These are phyloP conservation scores for Eudasyphora cyanicolor DNA, from an alignment of 2,888 invertebrate species.

Conservation along the genomic window DNA sequence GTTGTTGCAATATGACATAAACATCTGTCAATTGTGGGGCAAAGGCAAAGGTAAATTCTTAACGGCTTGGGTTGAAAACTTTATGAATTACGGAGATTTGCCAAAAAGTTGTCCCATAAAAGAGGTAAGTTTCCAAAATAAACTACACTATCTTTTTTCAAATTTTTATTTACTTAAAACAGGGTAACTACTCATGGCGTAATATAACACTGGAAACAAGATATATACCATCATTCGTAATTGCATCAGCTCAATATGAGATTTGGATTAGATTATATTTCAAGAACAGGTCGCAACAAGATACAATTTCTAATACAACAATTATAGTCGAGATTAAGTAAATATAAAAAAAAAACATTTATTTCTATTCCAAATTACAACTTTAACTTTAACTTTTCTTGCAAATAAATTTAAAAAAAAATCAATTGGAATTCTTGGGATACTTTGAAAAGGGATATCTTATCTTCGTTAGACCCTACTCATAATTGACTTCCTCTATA, in stretches of 20 bases:
- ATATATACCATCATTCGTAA: background rate
- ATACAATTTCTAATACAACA: background rate
- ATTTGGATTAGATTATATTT: background rate
- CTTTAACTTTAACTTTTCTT: too few species aligned
- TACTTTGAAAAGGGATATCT: too few species aligned
- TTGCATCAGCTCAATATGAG: background rate
- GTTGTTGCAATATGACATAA: constrained; percentile 68
- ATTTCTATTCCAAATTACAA: too few species aligned
- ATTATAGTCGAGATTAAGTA: background rate
- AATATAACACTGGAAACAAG: background rate
- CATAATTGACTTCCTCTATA: too few species aligned
- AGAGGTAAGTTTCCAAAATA: constrained; percentile 38
- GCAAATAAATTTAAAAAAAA: too few species aligned
- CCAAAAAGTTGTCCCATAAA: constrained; percentile 67
- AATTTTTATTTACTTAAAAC: background rate
- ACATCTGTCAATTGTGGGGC: constrained; percentile 69
- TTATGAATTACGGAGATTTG: constrained; percentile 69
- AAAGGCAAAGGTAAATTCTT: constrained; percentile 58
- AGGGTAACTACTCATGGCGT: constrained; percentile 9
- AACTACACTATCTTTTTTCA: background rate
- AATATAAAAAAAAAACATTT: too few species aligned
- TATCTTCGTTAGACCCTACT: too few species aligned
- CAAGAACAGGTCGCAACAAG: background rate
- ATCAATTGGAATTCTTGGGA: too few species aligned
- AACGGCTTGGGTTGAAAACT: constrained; percentile 65